Evolutionary conservation across 2,113 vertebrate species (phyloP), one percentile per base, ranked within the genome.

Genomic region (Copsychus sechellarum): DNA sequence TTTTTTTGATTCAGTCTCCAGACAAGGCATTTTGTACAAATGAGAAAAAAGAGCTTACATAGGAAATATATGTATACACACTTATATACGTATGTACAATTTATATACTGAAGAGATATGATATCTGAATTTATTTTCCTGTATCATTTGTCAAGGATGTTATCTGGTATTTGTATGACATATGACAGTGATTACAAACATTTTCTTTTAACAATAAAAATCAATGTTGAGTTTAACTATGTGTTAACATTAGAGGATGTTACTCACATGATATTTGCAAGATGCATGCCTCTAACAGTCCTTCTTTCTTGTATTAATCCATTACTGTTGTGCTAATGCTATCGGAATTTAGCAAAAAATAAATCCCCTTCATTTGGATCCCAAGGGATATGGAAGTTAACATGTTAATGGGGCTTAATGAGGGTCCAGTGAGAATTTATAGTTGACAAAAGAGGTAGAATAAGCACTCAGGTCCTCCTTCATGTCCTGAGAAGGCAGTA

Each of bases 41-140:
- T 33, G 7, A 45, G 28, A 74, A 70, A 29, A 45, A 14, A 10
- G 50, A 15, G 0, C 19, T 80, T 64, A 22, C 12, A n/a, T 3
- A 50, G 43, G 9, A 82, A 43, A 74, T 42, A 38, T 2, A 42
- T 11, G 5, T 17, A 56, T 8, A 25, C 2, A 65, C 1, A 36
- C 0, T 3, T 14, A 16, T 1, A 62, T 22, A 6, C 17, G 12
- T 15, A 20, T 43, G 6, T 48, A 36, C 2, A 21, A 10, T 45
- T 18, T 24, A 26, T 2, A 24, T 40, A 3, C 22, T 53, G 42
- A 66, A 72, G 18, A 42, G 22, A 3, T 51, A 43, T 21, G 15
- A 58, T 54, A 62, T 48, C 76, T 82, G 17, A 70, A 54, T 56
- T 76, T 38, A 28, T 90, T 87, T 86, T 76, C 16, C 11, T 62